Base-by-base conservation (phyloP, 2,797 vertebrate species). In the Enteromius paludinosus region DNA sequence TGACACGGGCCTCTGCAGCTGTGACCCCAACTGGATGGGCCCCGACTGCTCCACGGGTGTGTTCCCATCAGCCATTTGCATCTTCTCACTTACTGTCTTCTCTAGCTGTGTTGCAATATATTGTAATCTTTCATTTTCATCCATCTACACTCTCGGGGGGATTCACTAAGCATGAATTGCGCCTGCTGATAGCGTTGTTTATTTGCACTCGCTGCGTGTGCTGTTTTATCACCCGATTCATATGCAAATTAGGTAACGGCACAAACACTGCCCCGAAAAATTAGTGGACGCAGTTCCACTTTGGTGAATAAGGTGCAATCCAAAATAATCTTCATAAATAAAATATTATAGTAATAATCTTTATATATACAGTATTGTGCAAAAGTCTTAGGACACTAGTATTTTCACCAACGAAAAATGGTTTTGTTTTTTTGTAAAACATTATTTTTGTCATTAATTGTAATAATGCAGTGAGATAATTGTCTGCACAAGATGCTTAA, bases 21-120 rank as follows among this genome's bases (percentile, higher is more conserved):
- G 96, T 1, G 96, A 97, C 84, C 95, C 96, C 86, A 96, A 93
- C 90, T 97, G 96, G 96, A 97, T 96, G 93, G 96, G 96, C 78
- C 96, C 96, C 0, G 96, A 97, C 92, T 97, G 96, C 94, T 96
- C 96, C 7, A 93, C 95, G 7, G 96, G 96, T 97, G 92, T 93
- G 95, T 71, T 23, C n/a, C 23, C 18, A 35, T 35, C 47, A 35
- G 25, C 38, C 5, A 59, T 14, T 81, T 43, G 8, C n/a, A 41
- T 56, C 62, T 49, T 61, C 43, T 62, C 38, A 47, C 68, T 59
- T 47, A 7, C n/a, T 72, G 2, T 41, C 62, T 33, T 49, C 20
- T 52, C 72, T 45, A 47, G 28, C 38, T 61, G 54, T 82, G 61
- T 33, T 56, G 45, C 17, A 6, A 62, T 47, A 25, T 71, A 25